Conservation (phyloP, 2,797 vertebrate species). For the Phrynocephalus guinanensis region DNA sequence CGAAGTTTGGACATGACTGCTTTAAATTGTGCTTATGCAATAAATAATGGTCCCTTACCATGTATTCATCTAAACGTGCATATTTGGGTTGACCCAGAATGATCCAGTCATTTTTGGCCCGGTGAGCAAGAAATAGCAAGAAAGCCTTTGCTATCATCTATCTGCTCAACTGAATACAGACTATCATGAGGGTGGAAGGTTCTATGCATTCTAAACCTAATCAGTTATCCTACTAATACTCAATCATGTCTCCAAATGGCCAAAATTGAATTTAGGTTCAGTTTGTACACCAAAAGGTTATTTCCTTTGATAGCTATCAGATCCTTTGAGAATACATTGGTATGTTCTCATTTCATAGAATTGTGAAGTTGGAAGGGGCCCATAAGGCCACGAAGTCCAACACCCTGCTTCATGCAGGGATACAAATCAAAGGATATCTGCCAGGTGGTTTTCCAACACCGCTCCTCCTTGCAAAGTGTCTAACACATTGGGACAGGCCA, state of each 20-base stretch:
- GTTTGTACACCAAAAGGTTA: too few relatives aligned
- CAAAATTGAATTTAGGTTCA: neutral
- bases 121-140: neutral
- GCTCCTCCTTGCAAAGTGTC: too few relatives aligned
- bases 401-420: too few relatives aligned
- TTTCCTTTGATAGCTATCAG: too few relatives aligned
- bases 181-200: neutral
- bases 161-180: neutral
- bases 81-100: conserved; percentile 6
- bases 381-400: too few relatives aligned
- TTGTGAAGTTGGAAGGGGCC: too few relatives aligned
- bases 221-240: neutral
- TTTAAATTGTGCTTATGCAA: conserved; percentile 28
- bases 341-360: too few relatives aligned
- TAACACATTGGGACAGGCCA: too few relatives aligned
- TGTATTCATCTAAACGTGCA: neutral
- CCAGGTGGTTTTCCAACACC: too few relatives aligned
- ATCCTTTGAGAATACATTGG: too few relatives aligned
- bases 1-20: too few relatives aligned
- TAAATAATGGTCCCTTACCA: neutral
- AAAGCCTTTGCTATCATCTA: neutral
- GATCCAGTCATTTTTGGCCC: neutral
- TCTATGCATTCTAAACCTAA: neutral
- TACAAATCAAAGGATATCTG: too few relatives aligned
- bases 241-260: neutral